Conservation (phyloP, 2,888 invertebrate species). For the Hyles lineata region DNA sequence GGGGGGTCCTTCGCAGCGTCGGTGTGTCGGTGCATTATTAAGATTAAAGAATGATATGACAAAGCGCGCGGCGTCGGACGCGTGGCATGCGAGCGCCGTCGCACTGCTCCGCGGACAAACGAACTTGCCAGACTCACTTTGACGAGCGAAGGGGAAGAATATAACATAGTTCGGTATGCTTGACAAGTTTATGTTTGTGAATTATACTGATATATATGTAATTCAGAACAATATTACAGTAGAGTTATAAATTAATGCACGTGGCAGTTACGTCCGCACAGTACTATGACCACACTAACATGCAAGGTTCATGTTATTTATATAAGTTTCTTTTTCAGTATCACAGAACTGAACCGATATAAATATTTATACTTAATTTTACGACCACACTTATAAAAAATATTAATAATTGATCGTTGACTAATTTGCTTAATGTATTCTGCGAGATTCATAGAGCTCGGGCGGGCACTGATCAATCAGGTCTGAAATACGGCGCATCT, state of each 20-base stretch:
- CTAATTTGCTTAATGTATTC: too few relatives aligned
- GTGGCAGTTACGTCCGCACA: too few relatives aligned
- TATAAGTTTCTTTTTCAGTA: too few relatives aligned
- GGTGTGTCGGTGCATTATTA: slow-evolving; percentile 40
- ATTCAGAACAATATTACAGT: too few relatives aligned
- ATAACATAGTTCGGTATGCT: neutral
- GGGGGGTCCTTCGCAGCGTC: neutral
- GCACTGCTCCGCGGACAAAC: neutral
- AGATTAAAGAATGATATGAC: slow-evolving; percentile 43
- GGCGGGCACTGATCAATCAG: neutral
- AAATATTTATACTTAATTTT: too few relatives aligned
- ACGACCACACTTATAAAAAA: too few relatives aligned
- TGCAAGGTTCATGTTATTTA: too few relatives aligned
- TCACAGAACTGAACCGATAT: too few relatives aligned
- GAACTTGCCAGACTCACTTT: neutral
- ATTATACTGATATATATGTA: too few relatives aligned
- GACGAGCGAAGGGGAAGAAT: neutral
- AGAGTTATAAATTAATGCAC: too few relatives aligned
- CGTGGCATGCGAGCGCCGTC: slow-evolving; percentile 31
- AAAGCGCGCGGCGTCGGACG: slow-evolving; percentile 12
- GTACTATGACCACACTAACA: too few relatives aligned
- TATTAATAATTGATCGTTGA: too few relatives aligned
- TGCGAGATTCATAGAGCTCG: neutral
- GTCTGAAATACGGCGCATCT: slow-evolving; percentile 1
- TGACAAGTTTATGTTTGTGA: neutral